Evolutionary conservation across 2,113 vertebrate genomes (phyloP).

Genomic region (Pelusios castaneus): DNA sequence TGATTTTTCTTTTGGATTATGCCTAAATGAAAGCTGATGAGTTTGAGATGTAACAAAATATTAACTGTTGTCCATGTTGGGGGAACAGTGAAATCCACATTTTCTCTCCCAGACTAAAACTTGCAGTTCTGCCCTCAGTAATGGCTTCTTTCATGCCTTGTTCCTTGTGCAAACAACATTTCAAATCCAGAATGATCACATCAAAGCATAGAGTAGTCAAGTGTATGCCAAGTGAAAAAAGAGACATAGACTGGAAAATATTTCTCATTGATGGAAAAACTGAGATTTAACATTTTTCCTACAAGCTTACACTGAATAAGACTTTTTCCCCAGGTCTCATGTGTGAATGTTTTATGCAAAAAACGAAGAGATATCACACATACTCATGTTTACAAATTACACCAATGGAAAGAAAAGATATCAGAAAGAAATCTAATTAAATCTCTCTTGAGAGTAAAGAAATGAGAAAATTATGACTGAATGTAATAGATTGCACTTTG

Average conservation of each 20-base stretch:
- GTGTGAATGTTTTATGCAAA: not conserved
- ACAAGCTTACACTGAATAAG: conserved; percentile 43
- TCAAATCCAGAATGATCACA: conserved; percentile 60
- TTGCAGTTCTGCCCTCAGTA: conserved; percentile 38
- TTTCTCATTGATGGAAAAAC: conserved; percentile 71
- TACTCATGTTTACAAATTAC: not conserved
- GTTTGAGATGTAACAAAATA: conserved; percentile 12
- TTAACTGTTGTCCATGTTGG: not conserved
- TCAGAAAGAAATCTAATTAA: not conserved
- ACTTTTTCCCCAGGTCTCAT: conserved; percentile 38
- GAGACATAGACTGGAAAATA: conserved; percentile 71
- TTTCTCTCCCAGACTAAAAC: not conserved
- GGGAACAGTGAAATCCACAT: conserved; percentile 3
- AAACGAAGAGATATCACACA: not conserved
- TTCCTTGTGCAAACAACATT: conserved; percentile 57
- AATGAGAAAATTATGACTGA: not conserved
- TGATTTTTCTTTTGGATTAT: conserved; percentile 4
- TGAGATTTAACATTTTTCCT: conserved; percentile 72
- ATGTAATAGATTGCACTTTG: not conserved
- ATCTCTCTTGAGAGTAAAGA: not conserved
- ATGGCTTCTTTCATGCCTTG: conserved; percentile 54
- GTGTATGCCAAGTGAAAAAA: conserved; percentile 57
- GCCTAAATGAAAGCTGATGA: not conserved
- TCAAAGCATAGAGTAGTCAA: conserved; percentile 64
- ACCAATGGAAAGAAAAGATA: not conserved